Conservation (phyloP, 1,140 invertebrate species). For the Papilio dardanus region DNA sequence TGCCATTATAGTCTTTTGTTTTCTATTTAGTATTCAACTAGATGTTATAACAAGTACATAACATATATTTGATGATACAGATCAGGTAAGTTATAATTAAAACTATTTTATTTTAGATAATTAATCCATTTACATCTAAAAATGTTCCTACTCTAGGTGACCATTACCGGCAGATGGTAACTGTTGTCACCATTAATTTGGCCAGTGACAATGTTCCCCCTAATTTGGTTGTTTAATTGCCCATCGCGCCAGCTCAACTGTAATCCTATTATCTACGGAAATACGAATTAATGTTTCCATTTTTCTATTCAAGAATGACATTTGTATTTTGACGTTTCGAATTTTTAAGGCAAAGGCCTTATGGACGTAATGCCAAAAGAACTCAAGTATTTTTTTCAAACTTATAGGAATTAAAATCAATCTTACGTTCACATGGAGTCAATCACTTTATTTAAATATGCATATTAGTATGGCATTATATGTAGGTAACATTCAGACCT, state of each 20-base stretch:
- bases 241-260: conserved; percentile 38
- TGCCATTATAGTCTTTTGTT: background rate
- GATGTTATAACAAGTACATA: background rate
- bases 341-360: conserved; percentile 28
- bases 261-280: conserved; percentile 48
- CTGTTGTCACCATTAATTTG: conserved; percentile 42
- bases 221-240: conserved; percentile 51
- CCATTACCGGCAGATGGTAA: conserved; percentile 43
- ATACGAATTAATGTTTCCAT: conserved; percentile 46
- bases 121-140: conserved; percentile 30
- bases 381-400: no score
- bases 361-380: background rate
- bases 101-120: conserved; percentile 20
- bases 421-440: background rate
- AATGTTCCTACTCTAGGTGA: conserved; percentile 5
- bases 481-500: background rate
- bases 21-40: background rate
- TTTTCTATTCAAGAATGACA: conserved; percentile 41
- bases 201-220: conserved; percentile 49
- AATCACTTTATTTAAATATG: background rate
- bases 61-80: no score
- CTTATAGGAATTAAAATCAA: no score
- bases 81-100: background rate
- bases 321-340: background rate
- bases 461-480: background rate